Evolutionary conservation across 2,797 vertebrate species (phyloP).

Genomic region (Hapalemur alaotrensis): DNA sequence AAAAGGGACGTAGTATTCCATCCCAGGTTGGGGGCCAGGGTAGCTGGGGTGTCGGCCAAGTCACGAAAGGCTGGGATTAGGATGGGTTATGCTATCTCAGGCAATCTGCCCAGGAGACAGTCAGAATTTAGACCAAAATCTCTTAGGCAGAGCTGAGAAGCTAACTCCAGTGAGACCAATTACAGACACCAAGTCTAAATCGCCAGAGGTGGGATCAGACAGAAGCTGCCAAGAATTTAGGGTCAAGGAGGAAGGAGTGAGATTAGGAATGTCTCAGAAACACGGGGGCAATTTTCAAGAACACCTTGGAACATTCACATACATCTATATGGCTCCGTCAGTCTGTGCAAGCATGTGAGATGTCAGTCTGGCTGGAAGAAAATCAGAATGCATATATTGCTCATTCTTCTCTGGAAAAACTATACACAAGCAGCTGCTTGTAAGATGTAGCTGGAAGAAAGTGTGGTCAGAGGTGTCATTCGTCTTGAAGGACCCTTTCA

Average conservation of each 20-base stretch:
- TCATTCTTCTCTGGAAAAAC: not conserved
- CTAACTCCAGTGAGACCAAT: slow-evolving; percentile 44
- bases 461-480: not conserved
- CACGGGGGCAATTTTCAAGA: not conserved
- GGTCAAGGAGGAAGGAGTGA: not conserved
- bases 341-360: not conserved
- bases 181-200: not conserved
- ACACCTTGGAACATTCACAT: not conserved
- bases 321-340: not conserved
- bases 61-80: not conserved
- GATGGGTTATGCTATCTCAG: not conserved
- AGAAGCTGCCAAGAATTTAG: not conserved
- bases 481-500: not conserved
- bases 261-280: not conserved
- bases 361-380: not conserved
- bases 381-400: not conserved
- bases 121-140: not conserved
- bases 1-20: not conserved
- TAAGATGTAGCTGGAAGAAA: not conserved
- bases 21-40: not conserved
- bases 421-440: not conserved
- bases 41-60: not conserved
- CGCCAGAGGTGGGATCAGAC: slow-evolving; percentile 19
- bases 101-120: not conserved
- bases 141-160: not conserved